Evolutionary conservation across 2,888 invertebrate species (phyloP), one percentile per base, ranked within the genome.

Genomic region (Himalopsyche anomala): DNA sequence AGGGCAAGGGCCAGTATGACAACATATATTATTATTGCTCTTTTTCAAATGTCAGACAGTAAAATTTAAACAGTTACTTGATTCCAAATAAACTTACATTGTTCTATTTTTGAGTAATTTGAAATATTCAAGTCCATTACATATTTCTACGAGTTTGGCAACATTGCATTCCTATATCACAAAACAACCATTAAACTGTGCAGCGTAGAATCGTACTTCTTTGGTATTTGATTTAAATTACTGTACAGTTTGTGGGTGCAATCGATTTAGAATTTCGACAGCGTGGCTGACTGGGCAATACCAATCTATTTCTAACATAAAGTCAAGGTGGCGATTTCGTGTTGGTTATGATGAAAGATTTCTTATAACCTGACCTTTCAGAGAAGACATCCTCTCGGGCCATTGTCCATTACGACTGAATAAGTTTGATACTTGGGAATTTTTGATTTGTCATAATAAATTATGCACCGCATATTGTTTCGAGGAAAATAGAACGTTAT

Each of bases 271-370:
- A 62, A 28, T 62, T 62, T 62, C 62, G 62, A 62, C 62, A 62
- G 62, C 62, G 62, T 19, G 28, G 62, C 28, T 19, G 28, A 19
- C 62, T 28, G 28, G 28, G 28, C 28, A 62, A 28, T 28, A 28
- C 62, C 62, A 62, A 62, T 62, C 62, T 62, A 62, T 62, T 62
- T 62, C 62, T 62, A 19, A 62, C 62, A 62, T 62, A 62, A 62
- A 62, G 62, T 62, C 62, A 62, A 62, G 62, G 62, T 62, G 62
- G 28, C 62, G 9, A 62, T 62, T 62, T 62, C 19, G 62, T 19
- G 62, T 0, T 62, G 51, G 3, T 51, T 51, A 62, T 62, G n/a
- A 9, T 28, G 62, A 62, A 62, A 62, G 62, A 62, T 62, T 51
- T 62, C 62, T 62, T 62, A 28, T 62, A 19, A 62, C 62, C 62